Conservation (phyloP, 2,888 invertebrate genomes). For the Drosophila koepferae region DNA sequence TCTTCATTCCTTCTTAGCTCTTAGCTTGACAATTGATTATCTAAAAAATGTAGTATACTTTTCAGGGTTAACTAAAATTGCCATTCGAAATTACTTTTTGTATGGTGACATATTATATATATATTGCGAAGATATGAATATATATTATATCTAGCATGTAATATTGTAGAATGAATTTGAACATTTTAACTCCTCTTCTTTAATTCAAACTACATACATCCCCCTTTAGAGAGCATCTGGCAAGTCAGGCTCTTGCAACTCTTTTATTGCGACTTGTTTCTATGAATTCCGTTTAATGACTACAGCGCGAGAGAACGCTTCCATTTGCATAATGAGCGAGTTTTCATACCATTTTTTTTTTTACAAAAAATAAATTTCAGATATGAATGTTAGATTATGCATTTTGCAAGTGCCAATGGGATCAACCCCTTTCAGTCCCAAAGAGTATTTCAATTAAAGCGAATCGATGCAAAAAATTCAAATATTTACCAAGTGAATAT, state of each 20-base stretch:
- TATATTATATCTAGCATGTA: too few relatives aligned
- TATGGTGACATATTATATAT: too few relatives aligned
- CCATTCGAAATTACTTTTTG: too few relatives aligned
- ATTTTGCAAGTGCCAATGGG: slow-evolving; percentile 7
- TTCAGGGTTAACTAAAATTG: not conserved
- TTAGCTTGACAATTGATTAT: not conserved
- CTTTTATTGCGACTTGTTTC: not conserved
- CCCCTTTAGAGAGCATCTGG: not conserved
- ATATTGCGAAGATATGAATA: too few relatives aligned
- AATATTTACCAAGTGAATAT: slow-evolving; percentile 8
- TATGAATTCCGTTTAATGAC: slow-evolving; percentile 56
- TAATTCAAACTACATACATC: not conserved
- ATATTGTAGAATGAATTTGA: too few relatives aligned
- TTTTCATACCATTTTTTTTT: not conserved
- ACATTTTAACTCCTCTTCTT: not conserved
- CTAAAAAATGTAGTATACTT: not conserved
- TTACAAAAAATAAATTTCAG: slow-evolving; percentile 21
- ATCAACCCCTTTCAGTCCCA: slow-evolving; percentile 1
- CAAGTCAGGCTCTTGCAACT: not conserved
- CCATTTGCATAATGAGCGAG: slow-evolving; percentile 66
- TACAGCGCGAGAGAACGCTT: slow-evolving; percentile 46
- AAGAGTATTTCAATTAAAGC: slow-evolving; percentile 1
- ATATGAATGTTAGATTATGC: slow-evolving; percentile 37
- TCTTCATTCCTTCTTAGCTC: too few relatives aligned
- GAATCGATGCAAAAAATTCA: not conserved